Base-by-base conservation (phyloP, 64 coral and sea anemone genomes). In the Dendronephthya gigantea region DNA sequence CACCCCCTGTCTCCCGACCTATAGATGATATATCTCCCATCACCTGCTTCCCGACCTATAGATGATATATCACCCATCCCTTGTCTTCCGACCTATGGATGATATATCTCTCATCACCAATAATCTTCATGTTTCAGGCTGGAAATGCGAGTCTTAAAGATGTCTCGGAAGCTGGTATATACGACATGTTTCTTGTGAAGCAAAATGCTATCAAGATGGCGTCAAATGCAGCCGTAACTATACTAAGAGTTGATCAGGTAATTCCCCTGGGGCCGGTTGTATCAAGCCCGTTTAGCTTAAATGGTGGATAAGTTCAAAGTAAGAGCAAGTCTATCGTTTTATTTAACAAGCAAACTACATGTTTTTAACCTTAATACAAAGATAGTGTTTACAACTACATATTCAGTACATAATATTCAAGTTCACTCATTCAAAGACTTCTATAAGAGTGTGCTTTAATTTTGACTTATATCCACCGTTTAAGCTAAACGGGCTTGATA, bases 211-310 rank as follows among this genome's bases (percentile, higher is more conserved):
- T 97, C 9, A 97, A 93, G 84, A 87, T 97, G 34, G 89, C 94
- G 7, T 82, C 89, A 17, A 91, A 97, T 83, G 94, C 94, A 25
- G 94, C 94, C 43, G 87, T 91, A 0, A 93, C 94, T 23, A 90
- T 97, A 4, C 92, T 97, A 1, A 88, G 91, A 82, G 94, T 97
- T 12, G 94, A 97, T 40, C 94, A 93, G 91, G 94, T 97, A 84
- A n/a, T n/a, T n/a, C n/a, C n/a, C n/a, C n/a, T n/a, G n/a, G n/a
- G n/a, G n/a, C n/a, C n/a, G n/a, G n/a, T n/a, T n/a, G n/a, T n/a
- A n/a, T n/a, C n/a, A n/a, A n/a, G n/a, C n/a, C n/a, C n/a, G n/a
- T n/a, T n/a, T n/a, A n/a, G n/a, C n/a, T n/a, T n/a, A n/a, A n/a
- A n/a, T n/a, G n/a, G n/a, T n/a, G n/a, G n/a, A n/a, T n/a, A n/a